phyloP scores from a whole-genome alignment of 2,888 invertebrate genomes.

The Ellobium chinense region DNA sequence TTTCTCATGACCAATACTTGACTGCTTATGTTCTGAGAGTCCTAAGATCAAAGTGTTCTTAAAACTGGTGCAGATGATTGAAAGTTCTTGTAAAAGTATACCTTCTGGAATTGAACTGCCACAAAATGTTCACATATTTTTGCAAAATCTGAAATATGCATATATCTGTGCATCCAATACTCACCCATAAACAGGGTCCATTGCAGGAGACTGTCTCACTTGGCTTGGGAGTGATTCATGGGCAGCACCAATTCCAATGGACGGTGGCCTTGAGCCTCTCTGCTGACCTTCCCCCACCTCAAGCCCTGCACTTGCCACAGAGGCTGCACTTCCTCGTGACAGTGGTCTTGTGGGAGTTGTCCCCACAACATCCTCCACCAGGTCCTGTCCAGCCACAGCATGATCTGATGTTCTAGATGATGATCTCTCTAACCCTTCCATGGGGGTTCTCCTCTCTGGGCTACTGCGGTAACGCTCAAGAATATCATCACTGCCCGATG shows the following conservation, averaged over 20 bases:
- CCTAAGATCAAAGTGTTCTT: no score
- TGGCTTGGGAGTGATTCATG: conserved; percentile 48
- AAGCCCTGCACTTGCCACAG: not conserved
- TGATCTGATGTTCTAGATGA: conserved; percentile 37
- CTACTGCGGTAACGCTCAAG: not conserved
- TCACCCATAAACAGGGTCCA: conserved; percentile 42
- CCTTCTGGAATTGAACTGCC: no score
- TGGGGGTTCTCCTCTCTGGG: not conserved
- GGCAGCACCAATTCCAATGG: conserved; percentile 46
- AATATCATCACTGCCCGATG: not conserved
- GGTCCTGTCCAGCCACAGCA: not conserved
- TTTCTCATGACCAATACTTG: no score
- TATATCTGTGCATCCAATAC: not conserved
- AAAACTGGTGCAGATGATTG: no score
- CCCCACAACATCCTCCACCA: conserved; percentile 24
- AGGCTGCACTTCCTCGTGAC: not conserved
- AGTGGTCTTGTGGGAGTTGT: not conserved
- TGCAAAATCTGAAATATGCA: no score
- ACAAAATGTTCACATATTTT: no score
- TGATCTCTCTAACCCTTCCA: conserved; percentile 10
- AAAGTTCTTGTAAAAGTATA: no score
- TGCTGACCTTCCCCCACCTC: not conserved
- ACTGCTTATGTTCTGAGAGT: no score
- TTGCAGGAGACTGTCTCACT: conserved; percentile 43
- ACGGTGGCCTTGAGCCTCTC: conserved; percentile 28